Base-by-base conservation (phyloP, 2,797 vertebrate species). In the Dicrostonyx torquatus region DNA sequence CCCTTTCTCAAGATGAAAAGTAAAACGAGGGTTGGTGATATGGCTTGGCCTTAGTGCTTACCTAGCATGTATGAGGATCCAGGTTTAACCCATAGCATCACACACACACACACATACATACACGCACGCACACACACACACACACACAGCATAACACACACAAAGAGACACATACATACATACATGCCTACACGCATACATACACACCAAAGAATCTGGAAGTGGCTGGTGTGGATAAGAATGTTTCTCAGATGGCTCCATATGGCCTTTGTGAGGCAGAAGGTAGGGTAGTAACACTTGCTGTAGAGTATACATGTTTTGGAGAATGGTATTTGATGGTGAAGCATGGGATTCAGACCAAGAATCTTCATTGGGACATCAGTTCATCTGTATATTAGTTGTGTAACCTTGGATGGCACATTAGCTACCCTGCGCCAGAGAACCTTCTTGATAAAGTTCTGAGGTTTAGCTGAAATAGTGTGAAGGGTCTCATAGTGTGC, bases 401-500 rank as follows among this genome's bases (percentile, higher is more conserved):
- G 60, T 48, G 55, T 68, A n/a, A 82, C 58, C 53, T 68, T 75
- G 60, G 77, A 45, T 26, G n/a, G 10, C 10, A 58, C 6, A 62
- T 37, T 58, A 31, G 18, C 58, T 34, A 72, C 29, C 75, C 64
- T 29, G 70, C 89, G 45, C 40, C 45, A 88, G 55, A 43, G 87
- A 87, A 43, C 6, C 20, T 91, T 97, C 73, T 48, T 80, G 75
- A 82, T 70, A 17, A 60, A 87, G 34, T 75, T 75, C 75, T 77
- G 87, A 48, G n/a, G 45, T 72, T 94, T 80, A 70, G 78, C 20
- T 73, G 48, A 90, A 76, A 79, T 50, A 53, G 13, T 12, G 1
- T 70, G 60, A 94, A 92, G 37, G 20, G 11, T 24, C 50, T 17
- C 2, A 29, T 3, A 11, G 9, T 6, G 26, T 34, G 22, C 15